Evolutionary conservation across 2,797 vertebrate genomes (phyloP).

Genomic region (Sylvia borin): DNA sequence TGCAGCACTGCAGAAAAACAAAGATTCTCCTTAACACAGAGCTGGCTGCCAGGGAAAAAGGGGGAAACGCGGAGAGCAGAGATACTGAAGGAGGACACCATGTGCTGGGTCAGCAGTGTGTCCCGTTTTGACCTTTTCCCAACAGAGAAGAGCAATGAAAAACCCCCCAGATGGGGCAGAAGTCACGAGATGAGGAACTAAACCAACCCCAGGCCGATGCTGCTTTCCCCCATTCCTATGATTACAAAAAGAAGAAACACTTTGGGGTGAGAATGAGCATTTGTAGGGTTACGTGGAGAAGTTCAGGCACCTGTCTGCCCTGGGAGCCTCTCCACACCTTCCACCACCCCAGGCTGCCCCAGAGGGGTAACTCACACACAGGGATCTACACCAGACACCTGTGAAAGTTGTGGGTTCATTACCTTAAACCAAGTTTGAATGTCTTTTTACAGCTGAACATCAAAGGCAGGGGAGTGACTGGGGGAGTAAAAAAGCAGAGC

Average conservation of each 20-base stretch:
- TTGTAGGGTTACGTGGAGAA: rapidly evolving
- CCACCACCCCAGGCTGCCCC: rapidly evolving
- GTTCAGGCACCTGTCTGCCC: rapidly evolving
- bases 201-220: background rate
- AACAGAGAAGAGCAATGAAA: background rate
- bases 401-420: background rate
- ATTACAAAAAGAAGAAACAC: background rate
- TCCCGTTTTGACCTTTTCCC: background rate
- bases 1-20: background rate
- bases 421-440: too few relatives aligned
- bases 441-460: background rate
- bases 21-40: background rate
- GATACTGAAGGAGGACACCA: background rate
- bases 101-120: background rate
- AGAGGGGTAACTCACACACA: background rate
- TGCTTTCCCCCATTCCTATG: background rate
- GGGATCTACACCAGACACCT: background rate
- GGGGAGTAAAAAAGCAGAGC: background rate
- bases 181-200: rapidly evolving
- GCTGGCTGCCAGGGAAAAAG: background rate
- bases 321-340: background rate
- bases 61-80: background rate
- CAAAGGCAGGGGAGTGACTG: too few relatives aligned
- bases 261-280: background rate
- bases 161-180: background rate